Base-by-base conservation (phyloP, 2,888 invertebrate genomes). In the Parnassius apollo region DNA sequence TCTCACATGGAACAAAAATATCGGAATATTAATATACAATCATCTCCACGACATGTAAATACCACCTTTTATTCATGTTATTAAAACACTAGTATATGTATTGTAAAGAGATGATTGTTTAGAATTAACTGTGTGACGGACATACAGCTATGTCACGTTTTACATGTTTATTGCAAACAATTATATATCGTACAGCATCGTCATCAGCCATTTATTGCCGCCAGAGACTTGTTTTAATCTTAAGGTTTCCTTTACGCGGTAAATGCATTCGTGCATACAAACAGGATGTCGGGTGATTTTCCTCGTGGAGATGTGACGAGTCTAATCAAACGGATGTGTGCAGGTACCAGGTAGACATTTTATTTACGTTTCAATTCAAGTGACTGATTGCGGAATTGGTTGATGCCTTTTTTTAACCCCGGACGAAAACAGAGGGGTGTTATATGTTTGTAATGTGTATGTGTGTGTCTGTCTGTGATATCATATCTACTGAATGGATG, bases 251-350 rank as follows among this genome's bases (percentile, higher is more conserved):
- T 76, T 69, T 67, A 69, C 71, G 69, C 69, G 75, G 65, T 72
- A 73, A 75, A 75, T 66, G 74, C 75, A 76, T 74, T 71, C 72
- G 70, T 77, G 77, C 77, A 79, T 76, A 69, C 75, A 76, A 86
- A 84, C 85, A 86, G 86, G 85, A 86, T 84, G 78, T 81, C 64
- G 75, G 71, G 77, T 74, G 77, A 81, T 88, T 88, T 87, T 89
- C 86, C 87, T 87, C 76, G 73, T 84, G 69, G 74, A 69, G 73
- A 69, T 75, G 75, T 64, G 69, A 65, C 67, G 69, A 67, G 65
- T 72, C 69, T 7, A 4, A 68, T 78, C 75, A 69, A 58, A 72
- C 71, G 72, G 65, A 74, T 75, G 77, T 77, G 74, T 74, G 70
- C 73, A 72, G 69, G 44, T 57, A 42, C 70, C 73, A 72, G 69